Evolutionary conservation across 2,888 invertebrate genomes (phyloP), one percentile per base, ranked within the genome.

Genomic region (Andrena fulva): DNA sequence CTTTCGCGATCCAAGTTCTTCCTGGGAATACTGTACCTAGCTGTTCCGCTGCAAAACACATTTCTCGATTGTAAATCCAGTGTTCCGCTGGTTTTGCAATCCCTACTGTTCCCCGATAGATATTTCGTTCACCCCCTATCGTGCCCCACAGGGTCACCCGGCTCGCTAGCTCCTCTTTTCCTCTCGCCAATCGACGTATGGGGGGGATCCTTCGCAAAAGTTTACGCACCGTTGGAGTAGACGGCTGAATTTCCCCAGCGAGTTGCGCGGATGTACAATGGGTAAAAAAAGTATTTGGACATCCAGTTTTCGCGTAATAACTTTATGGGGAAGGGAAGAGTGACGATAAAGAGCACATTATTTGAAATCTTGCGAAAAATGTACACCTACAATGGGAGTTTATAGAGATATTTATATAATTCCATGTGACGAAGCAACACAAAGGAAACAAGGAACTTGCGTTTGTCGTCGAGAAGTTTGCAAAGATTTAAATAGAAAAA

Each of bases 201-300:
- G 68, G 66, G 66, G 42, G 78, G 82, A 88, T 85, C 85, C 90
- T 87, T 87, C 85, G 87, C 85, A 88, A 90, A 89, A 91, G 89
- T 91, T 91, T 89, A 90, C 87, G 88, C 85, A 85, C 85, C 80
- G 87, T 80, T 75, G 84, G 87, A 82, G 83, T 85, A 85, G 88
- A 88, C 84, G 87, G 80, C 82, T 85, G 91, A 91, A 91, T 92
- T 92, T 92, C 92, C 91, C 91, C 82, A 80, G 91, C 83, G 91
- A 81, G 88, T 92, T 81, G 80, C 60, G 71, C 78, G 85, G 69
- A 74, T 42, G 42, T 42, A 42, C 42, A 56, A 56, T 56, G 10
- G 56, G 56, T 56, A 56, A 27, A 56, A 56, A 56, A 56, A 24
- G 56, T 56, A 56, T 56, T 56, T 56, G 27, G 10, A 27, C 20